Evolutionary conservation across 2,797 vertebrate genomes (phyloP).

Genomic region (Bovichtus variegatus): DNA sequence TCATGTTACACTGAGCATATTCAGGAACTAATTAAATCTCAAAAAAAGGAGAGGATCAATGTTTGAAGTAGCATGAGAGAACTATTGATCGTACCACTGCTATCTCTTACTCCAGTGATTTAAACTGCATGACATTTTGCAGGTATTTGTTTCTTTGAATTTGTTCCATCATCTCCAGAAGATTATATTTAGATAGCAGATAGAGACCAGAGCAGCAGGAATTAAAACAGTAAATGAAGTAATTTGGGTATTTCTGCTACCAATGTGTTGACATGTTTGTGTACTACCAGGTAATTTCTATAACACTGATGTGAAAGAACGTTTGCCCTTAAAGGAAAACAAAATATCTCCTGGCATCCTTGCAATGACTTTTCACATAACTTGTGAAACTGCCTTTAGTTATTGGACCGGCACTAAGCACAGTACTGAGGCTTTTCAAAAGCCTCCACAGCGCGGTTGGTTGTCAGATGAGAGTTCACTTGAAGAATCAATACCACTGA

Average conservation of each 20-base stretch:
- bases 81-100: conserved; percentile 67
- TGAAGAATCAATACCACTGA: conserved; percentile 60
- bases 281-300: not conserved
- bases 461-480: conserved; percentile 57
- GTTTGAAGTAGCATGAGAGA: conserved; percentile 69
- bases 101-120: conserved; percentile 58
- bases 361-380: conserved; percentile 2
- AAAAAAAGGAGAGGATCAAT: conserved; percentile 78
- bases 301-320: conserved; percentile 15
- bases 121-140: conserved; percentile 50
- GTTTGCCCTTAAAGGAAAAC: conserved; percentile 18
- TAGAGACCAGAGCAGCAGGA: not conserved
- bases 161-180: conserved; percentile 23
- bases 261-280: not conserved
- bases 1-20: conserved; percentile 79
- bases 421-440: conserved; percentile 29
- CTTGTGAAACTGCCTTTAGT: conserved; percentile 30
- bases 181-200: conserved; percentile 3
- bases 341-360: conserved; percentile 17
- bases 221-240: not conserved
- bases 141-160: conserved; percentile 50
- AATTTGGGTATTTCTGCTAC: not conserved
- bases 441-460: conserved; percentile 46
- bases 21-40: conserved; percentile 84
- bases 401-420: conserved; percentile 14